phyloP scores from a whole-genome alignment of 2,113 vertebrate genomes.

The Benitochromis conjunctus region DNA sequence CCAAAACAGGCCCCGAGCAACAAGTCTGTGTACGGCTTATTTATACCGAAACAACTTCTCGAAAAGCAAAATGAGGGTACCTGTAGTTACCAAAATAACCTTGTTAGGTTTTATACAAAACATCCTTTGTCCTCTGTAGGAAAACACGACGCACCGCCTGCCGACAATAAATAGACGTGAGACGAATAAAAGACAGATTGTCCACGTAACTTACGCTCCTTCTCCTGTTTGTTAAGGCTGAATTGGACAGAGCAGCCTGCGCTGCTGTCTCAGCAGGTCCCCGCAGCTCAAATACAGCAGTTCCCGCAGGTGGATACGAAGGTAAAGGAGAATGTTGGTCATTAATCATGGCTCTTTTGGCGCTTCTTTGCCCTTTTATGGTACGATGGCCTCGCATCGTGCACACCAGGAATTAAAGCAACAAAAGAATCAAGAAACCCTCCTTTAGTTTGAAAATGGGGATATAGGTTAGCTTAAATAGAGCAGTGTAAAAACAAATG shows the following conservation, averaged over 20 bases:
- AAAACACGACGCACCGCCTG: not conserved
- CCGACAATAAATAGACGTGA: not conserved
- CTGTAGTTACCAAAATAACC: not conserved
- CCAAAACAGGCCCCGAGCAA: not conserved
- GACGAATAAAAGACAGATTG: not conserved
- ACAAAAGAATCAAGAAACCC: not conserved
- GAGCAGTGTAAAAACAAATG: not conserved
- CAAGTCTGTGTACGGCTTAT: constrained; percentile 3
- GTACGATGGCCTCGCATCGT: constrained; percentile 43
- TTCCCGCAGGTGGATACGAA: constrained; percentile 57
- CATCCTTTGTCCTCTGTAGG: not conserved
- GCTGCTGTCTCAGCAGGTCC: constrained; percentile 21
- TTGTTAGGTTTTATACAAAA: not conserved
- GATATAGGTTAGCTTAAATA: not conserved
- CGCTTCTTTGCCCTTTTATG: constrained; percentile 44
- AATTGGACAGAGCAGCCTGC: not conserved
- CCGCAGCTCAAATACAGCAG: constrained; percentile 19
- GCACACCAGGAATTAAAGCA: constrained; percentile 58
- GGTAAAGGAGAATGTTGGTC: constrained; percentile 59
- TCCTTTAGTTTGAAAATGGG: not conserved
- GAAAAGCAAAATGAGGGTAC: constrained; percentile 17
- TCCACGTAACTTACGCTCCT: constrained; percentile 20
- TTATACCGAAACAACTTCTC: constrained; percentile 38
- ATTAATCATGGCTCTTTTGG: constrained; percentile 58
- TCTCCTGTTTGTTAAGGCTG: not conserved